phyloP scores from a whole-genome alignment of 2,888 invertebrate genomes.

The Drosophila pseudotalamancana region DNA sequence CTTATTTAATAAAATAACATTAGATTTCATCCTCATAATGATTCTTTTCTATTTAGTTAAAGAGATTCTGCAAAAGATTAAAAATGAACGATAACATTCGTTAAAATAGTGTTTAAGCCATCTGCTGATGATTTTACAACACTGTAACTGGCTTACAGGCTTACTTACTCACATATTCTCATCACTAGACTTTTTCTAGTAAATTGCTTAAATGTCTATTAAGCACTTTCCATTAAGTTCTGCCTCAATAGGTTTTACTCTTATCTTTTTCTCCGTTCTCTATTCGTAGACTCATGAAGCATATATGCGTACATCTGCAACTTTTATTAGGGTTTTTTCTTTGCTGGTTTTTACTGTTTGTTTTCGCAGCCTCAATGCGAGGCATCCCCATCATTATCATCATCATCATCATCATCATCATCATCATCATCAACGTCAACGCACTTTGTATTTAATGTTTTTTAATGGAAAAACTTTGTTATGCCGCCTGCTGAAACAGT shows the following conservation, averaged over 20 bases:
- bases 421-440: slow-evolving; percentile 42
- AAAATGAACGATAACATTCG: no score
- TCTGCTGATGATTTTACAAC: no score
- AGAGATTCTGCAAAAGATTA: no score
- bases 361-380: slow-evolving; percentile 37
- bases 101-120: no score
- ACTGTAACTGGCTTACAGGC: no score
- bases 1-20: no score
- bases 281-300: slow-evolving; percentile 1
- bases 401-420: slow-evolving; percentile 23
- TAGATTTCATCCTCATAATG: no score
- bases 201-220: no score
- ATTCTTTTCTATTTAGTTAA: no score
- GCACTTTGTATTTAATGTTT: slow-evolving; percentile 69
- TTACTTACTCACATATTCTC: no score
- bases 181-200: no score
- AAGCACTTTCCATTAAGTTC: no score
- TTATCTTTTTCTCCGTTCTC: neutral
- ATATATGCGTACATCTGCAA: slow-evolving; percentile 5
- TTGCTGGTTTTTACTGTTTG: slow-evolving; percentile 56
- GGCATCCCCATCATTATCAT: slow-evolving; percentile 7
- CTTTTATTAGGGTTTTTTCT: slow-evolving; percentile 35
- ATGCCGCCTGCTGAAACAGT: slow-evolving; percentile 48
- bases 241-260: neutral
- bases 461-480: slow-evolving; percentile 71